Evolutionary conservation across 1,140 invertebrate genomes (phyloP), one percentile per base, ranked within the genome.

Genomic region (Oedothorax gibbosus): DNA sequence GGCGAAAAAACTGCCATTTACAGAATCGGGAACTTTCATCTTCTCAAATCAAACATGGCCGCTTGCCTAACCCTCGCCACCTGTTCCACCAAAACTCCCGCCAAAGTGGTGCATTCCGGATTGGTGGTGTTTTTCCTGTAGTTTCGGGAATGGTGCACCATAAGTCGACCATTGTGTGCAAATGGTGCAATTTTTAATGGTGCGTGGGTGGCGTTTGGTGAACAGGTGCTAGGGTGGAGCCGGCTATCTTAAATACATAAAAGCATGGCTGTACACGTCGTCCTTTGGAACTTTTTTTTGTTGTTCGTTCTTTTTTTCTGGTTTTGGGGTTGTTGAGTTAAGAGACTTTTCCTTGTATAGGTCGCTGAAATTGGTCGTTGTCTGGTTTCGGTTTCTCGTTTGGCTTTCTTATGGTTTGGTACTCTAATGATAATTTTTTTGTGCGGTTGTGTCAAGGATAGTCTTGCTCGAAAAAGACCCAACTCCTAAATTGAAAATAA

Each of bases 181-280:
- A 35, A 4, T 35, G 5, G 14, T 14, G 15, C n/a, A 73, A n/a
- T 64, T 66, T 73, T 73, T 53, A 15, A 15, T 64, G 12, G n/a
- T 64, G 49, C 54, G 80, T 82, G 80, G 80, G 80, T 82, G 65
- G 80, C 60, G 80, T 82, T 82, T 73, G 62, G 35, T 64, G 35
- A 82, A 73, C 80, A 82, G 80, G 69, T 82, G 80, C 56, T 20
- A 60, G 35, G 80, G 80, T 73, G 80, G 80, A 82, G 80, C 57
- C 69, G 65, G 51, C 66, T 18, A 18, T 62, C 18, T 62, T 49
- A 73, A 64, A 71, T 72, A 82, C 66, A 82, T 73, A 73, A 82
- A 73, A 72, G 80, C 56, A 35, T 35, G 53, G 68, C 54, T 65
- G 49, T 53, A 54, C 80, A 82, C 35, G 80, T 65, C 68, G 80